Evolutionary conservation across 2,888 invertebrate species (phyloP), one percentile per base, ranked within the genome.

Genomic region (Zootermopsis nevadensis): DNA sequence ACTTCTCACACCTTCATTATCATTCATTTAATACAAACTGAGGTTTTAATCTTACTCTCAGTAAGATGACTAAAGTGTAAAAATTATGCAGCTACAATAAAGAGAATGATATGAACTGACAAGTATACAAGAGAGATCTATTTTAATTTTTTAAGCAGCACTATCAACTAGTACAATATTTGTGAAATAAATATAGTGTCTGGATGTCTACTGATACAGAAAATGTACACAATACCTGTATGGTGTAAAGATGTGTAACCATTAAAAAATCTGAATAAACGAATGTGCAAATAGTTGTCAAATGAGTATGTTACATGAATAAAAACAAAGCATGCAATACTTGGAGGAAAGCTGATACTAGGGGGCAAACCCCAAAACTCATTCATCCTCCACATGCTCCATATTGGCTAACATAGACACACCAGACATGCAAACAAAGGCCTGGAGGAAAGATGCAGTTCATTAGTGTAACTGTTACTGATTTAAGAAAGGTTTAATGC

Each of bases 381-480:
- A 60, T 3, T 27, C 60, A 27, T 27, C n/a, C 60, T n/a, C 15
- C 60, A 60, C 60, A 60, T 60, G 60, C 60, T 27, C n/a, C n/a
- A 60, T 27, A 60, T 10, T n/a, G n/a, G 60, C 60, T n/a, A 60
- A 27, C 60, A 60, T 0, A 10, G 60, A 27, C 15, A n/a, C n/a
- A 15, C 12, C 60, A 60, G 8, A n/a, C n/a, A 48, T 15, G 48
- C 60, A 60, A n/a, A n/a, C n/a, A 60, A 4, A 60, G n/a, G 60
- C 60, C 60, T 60, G 60, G 60, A 60, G 60, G n/a, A 27, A 60
- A 60, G 60, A 60, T n/a, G n/a, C 60, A 60, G 27, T 60, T 60
- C 60, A 60, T 27, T 48, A 48, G 4, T 15, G 19, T 1, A 19
- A 48, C 12, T 4, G 19, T 19, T 48, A 1, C 48, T 19, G 48